These are phyloP conservation scores for Lithosia quadra DNA, from an alignment of 2,888 invertebrate genomes.

Conservation along the genomic window DNA sequence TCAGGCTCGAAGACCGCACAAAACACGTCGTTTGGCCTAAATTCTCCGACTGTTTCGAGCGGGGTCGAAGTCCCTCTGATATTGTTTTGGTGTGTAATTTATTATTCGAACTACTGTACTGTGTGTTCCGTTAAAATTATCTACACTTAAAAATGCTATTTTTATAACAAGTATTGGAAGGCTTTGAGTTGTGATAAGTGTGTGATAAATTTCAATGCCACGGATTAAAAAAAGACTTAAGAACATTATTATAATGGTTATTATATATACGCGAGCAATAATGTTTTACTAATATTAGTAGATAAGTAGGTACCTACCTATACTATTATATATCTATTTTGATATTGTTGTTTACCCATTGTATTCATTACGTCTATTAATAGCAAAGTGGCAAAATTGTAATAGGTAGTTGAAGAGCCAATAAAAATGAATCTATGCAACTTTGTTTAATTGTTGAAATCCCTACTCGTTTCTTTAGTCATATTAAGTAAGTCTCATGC, in stretches of 20 bases:
- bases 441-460: neutral
- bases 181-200: neutral
- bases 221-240: neutral
- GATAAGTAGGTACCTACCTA: too few relatives aligned
- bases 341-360: neutral
- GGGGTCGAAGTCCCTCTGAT: neutral
- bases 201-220: constrained; percentile 2
- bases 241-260: neutral
- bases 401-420: too few relatives aligned
- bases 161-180: neutral
- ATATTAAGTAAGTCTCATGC: neutral
- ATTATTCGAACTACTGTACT: too few relatives aligned
- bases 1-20: too few relatives aligned
- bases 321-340: neutral
- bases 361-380: neutral
- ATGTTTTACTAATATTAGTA: neutral
- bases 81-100: too few relatives aligned
- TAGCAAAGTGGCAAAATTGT: neutral
- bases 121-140: neutral
- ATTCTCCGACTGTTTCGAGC: neutral
- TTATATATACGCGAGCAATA: neutral
- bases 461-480: neutral
- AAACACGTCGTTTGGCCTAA: too few relatives aligned
- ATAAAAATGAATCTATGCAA: neutral
- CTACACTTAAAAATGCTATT: neutral